Evolutionary conservation across 1,140 invertebrate genomes (phyloP), one percentile per base, ranked within the genome.

Genomic region (Oreohelix idahoensis): DNA sequence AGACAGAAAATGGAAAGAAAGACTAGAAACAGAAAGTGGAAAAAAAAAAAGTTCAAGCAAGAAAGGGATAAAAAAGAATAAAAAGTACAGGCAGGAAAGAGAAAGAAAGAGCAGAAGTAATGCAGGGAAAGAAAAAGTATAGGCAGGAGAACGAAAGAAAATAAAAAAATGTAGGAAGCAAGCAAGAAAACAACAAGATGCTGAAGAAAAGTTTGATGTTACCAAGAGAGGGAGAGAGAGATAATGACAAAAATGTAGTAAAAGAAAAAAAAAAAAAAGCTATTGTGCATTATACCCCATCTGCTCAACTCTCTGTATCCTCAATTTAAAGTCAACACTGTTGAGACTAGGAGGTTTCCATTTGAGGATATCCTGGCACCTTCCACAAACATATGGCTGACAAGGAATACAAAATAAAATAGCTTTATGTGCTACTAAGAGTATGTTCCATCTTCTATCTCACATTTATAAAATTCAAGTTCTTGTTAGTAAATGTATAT

Each of bases 271-370:
- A 49, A 17, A 49, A 17, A 49, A n/a, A 58, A 20, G 20, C 8
- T 23, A 23, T 58, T 39, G 29, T 39, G 29, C 0, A 5, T 39
- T 93, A 93, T 93, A 96, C 95, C 98, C 97, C 85, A 92, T 89
- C 63, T 96, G 95, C 32, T 93, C 92, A 91, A 96, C 95, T 39
- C 92, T 95, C 0, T 94, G 94, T 73, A 99, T 96, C 92, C 96
- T 96, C 26, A 99, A 92, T 88, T 94, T 95, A 92, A 99, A 99
- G 93, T 99, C 99, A 0, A 99, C 95, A 2, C 98, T 98, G 93
- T 99, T 99, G 88, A 97, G 94, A 51, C 95, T 94, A 8, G 95
- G 94, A 0, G 98, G 98, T 93, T 99, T 99, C 99, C 99, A 99
- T 92, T 99, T 99, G 1, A 99, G 92, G 0, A 99, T 96, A 69